Evolutionary conservation across 1,140 invertebrate species (phyloP).

Genomic region (Trypoxylus dichotomus): DNA sequence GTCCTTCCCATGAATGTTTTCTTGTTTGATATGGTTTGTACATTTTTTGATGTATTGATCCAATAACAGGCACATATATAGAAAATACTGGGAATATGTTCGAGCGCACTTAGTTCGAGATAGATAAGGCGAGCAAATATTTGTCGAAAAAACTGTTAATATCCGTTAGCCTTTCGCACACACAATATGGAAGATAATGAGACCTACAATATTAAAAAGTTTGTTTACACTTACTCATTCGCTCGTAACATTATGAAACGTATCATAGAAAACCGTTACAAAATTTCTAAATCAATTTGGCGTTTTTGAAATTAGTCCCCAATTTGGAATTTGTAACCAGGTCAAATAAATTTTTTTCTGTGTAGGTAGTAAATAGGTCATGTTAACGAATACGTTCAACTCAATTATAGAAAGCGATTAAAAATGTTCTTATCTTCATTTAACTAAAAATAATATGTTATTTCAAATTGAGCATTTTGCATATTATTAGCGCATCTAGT

Average conservation of each 20-base stretch:
- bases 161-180: constrained; percentile 16
- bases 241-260: neutral
- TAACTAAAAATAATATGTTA: too few species aligned
- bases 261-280: neutral
- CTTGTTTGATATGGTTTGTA: neutral
- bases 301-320: neutral
- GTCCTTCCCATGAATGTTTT: too few species aligned
- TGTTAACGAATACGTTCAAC: too few species aligned
- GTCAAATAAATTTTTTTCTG: too few species aligned
- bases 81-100: neutral
- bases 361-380: too few species aligned
- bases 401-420: too few species aligned
- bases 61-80: neutral
- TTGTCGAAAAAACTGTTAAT: constrained; percentile 17
- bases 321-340: too few species aligned
- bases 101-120: neutral
- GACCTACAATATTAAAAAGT: constrained; percentile 9
- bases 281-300: neutral
- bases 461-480: too few species aligned
- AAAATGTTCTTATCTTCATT: too few species aligned
- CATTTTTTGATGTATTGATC: constrained; percentile 1
- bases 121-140: constrained; percentile 15
- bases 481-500: too few species aligned
- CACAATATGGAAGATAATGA: constrained; percentile 22
- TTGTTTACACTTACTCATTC: neutral